Percentiles rank a stretch among this genome's conserved stretches.
Conservation (phyloP, 2,113 vertebrate species). For the Siphamia tubifer region DNA sequence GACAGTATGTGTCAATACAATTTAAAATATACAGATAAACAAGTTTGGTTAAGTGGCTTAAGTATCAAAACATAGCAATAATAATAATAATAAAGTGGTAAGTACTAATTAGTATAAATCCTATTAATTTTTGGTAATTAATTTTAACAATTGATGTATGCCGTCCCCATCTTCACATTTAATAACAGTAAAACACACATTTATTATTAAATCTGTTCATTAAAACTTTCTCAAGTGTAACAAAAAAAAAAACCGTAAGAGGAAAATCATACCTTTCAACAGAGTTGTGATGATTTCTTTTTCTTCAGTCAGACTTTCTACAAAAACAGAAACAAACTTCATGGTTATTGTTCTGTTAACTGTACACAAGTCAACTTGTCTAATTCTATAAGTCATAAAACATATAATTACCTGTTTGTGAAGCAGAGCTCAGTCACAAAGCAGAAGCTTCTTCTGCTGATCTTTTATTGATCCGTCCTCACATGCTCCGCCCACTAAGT, state of each 20-base stretch:
- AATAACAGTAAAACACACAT: not conserved
- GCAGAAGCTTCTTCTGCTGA: not conserved
- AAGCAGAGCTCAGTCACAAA: not conserved
- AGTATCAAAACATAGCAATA: too few relatives aligned
- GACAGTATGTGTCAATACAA: too few relatives aligned
- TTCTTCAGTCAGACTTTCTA: too few relatives aligned
- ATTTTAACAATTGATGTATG: too few relatives aligned
- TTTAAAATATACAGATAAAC: too few relatives aligned
- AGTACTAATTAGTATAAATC: too few relatives aligned
- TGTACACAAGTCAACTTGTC: not conserved
- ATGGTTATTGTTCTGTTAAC: too few relatives aligned
- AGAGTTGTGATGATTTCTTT: not conserved
- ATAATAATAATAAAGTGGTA: too few relatives aligned
- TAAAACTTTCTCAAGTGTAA: not conserved
- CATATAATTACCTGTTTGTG: not conserved
- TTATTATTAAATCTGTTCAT: not conserved
- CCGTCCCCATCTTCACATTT: too few relatives aligned
- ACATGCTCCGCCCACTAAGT: not conserved
- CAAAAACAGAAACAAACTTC: too few relatives aligned
- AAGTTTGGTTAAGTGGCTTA: too few relatives aligned
- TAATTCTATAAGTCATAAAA: not conserved
- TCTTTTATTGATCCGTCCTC: not conserved
- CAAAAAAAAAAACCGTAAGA: not conserved
- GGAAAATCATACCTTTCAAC: not conserved
- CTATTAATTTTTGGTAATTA: too few relatives aligned